A percentile compares a stretch with the other conserved stretches of the same genome.
Conservation (phyloP, 2,797 vertebrate genomes). For the Parauchenoglanis punctatus region DNA sequence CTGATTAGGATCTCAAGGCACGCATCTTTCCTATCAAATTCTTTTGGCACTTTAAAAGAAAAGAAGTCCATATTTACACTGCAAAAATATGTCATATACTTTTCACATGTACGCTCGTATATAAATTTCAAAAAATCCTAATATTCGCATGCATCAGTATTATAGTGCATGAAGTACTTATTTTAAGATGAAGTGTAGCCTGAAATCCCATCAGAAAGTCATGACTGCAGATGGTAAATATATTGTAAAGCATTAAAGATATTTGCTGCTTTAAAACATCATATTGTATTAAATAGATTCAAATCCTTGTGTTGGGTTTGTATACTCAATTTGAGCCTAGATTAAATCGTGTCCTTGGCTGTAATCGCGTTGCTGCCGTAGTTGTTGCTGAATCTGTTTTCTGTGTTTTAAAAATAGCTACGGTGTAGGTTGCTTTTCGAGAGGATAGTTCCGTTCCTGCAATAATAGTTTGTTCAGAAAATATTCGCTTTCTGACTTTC, state of each 20-base stretch:
- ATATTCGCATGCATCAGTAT: not conserved
- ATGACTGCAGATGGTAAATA: not conserved
- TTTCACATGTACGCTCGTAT: no score
- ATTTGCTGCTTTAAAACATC: not conserved
- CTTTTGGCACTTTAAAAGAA: not conserved
- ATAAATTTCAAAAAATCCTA: not conserved
- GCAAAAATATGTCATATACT: not conserved
- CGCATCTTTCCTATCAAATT: not conserved
- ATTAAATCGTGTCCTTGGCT: not conserved
- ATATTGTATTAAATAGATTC: not conserved
- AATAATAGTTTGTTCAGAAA: not conserved
- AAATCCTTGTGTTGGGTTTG: not conserved
- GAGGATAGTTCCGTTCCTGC: not conserved
- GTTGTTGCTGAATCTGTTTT: not conserved
- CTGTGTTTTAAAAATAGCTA: not conserved
- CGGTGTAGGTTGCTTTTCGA: not conserved
- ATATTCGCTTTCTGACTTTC: not conserved
- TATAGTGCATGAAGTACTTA: not conserved
- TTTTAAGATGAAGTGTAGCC: not conserved
- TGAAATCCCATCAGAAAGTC: not conserved
- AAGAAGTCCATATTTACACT: not conserved
- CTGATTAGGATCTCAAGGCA: constrained; percentile 16
- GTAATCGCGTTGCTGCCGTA: not conserved
- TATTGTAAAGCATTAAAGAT: not conserved
- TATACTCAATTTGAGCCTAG: not conserved